Percentiles rank a stretch among this genome's conserved stretches.
These are phyloP conservation scores for Heterotis niloticus DNA, from an alignment of 2,113 vertebrate species.

Conservation along the genomic window DNA sequence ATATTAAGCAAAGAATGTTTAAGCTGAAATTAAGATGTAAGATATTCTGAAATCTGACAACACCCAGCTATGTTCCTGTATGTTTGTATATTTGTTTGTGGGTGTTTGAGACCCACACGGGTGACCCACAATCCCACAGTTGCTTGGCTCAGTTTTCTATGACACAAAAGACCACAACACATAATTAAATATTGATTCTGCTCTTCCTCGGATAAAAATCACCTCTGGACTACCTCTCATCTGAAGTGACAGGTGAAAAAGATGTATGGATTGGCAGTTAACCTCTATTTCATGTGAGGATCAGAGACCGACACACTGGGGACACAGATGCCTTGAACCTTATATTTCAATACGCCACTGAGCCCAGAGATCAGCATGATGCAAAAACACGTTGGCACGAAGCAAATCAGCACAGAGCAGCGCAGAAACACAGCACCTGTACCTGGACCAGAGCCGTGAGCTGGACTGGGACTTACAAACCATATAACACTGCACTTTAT, in stretches of 20 bases:
- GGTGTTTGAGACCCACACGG: constrained; percentile 53
- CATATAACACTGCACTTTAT: too few species aligned
- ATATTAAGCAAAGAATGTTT: too few species aligned
- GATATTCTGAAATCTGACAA: too few species aligned
- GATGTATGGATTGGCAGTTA: constrained; percentile 76
- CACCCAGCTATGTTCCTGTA: too few species aligned
- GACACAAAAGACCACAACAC: constrained; percentile 98
- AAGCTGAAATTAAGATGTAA: too few species aligned
- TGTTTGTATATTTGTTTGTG: too few species aligned
- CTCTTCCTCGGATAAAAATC: constrained; percentile 99
- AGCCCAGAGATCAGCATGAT: too few species aligned
- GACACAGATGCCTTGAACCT: neutral
- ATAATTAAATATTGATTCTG: constrained; percentile 99
- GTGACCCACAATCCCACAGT: constrained; percentile 60
- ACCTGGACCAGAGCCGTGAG: too few species aligned
- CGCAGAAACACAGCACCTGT: too few species aligned
- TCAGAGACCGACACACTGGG: neutral
- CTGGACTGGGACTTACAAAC: too few species aligned
- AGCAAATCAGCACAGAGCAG: too few species aligned
- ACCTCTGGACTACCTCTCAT: constrained; percentile 96
- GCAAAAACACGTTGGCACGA: too few species aligned
- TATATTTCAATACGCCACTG: neutral
- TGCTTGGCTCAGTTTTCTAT: constrained; percentile 94
- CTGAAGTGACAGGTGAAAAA: constrained; percentile 65
- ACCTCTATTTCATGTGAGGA: constrained; percentile 74